These are phyloP conservation scores for Oryzias dopingdopingensis DNA, from an alignment of 2,797 vertebrate species.

Conservation along the genomic window DNA sequence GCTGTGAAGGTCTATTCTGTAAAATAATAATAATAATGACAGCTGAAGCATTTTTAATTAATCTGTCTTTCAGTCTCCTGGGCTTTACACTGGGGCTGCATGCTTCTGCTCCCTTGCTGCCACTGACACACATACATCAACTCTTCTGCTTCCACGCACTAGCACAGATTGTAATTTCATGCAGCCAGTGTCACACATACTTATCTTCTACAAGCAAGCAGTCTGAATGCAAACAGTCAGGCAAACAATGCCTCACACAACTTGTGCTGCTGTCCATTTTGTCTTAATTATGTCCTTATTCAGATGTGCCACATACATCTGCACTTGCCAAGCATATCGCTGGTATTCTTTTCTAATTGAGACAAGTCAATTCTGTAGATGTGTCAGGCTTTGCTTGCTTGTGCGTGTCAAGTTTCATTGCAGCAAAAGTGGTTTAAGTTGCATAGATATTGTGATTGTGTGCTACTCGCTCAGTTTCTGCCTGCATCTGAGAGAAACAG, in stretches of 20 bases:
- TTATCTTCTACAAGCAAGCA: conserved; percentile 1
- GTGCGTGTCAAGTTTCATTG: conserved; percentile 24
- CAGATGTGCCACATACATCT: neutral
- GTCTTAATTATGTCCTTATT: conserved; percentile 7
- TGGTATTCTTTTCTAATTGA: neutral
- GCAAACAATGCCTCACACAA: conserved; percentile 12
- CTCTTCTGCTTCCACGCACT: neutral
- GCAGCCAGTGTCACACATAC: conserved; percentile 13
- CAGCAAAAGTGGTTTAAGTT: conserved; percentile 5
- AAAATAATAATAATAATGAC: conserved; percentile 23
- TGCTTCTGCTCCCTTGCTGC: conserved; percentile 30
- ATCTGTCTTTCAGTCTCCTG: conserved; percentile 55
- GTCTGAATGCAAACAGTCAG: conserved; percentile 22
- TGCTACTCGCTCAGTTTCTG: no score
- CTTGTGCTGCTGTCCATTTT: neutral
- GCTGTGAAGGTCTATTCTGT: conserved; percentile 29
- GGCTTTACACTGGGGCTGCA: conserved; percentile 29
- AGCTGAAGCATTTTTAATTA: conserved; percentile 62
- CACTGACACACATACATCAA: conserved; percentile 21
- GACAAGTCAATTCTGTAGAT: no score
- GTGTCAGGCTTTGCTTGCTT: neutral
- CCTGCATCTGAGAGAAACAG: no score
- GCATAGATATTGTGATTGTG: no score
- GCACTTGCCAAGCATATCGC: neutral
- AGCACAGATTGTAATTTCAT: conserved; percentile 25